A percentile compares a stretch with the other conserved stretches of the same genome.
phyloP scores from a whole-genome alignment of 1,140 invertebrate species.

The Drosophila tropicalis region DNA sequence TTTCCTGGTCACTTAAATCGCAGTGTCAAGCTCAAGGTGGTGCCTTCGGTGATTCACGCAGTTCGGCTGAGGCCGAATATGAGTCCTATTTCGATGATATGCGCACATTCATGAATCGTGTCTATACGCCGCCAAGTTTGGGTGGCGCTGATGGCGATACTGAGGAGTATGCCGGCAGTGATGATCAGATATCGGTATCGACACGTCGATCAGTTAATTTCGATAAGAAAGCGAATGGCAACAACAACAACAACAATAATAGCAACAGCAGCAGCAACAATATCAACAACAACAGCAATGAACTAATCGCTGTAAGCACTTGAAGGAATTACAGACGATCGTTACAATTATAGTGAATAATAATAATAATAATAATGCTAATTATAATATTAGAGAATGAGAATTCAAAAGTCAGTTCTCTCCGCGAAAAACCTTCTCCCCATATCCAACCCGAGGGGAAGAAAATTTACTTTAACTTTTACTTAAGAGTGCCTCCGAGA shows the following conservation, averaged over 20 bases:
- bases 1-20: constrained; percentile 49
- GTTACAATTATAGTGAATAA: constrained; percentile 10
- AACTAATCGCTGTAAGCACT: constrained; percentile 58
- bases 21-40: constrained; percentile 88
- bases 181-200: constrained; percentile 70
- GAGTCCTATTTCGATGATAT: constrained; percentile 96
- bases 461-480: constrained; percentile 72
- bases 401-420: not conserved
- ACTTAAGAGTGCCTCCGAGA: constrained; percentile 80
- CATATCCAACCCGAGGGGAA: not conserved
- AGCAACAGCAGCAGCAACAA: constrained; percentile 40
- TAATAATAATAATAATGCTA: constrained; percentile 11
- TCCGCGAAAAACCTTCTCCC: too few species aligned
- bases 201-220: constrained; percentile 57
- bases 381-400: constrained; percentile 12
- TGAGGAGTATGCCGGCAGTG: constrained; percentile 77
- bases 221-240: constrained; percentile 59
- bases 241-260: constrained; percentile 46
- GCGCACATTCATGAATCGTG: constrained; percentile 93
- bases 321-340: constrained; percentile 21
- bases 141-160: constrained; percentile 71
- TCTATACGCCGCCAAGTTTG: constrained; percentile 83
- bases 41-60: constrained; percentile 89
- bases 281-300: constrained; percentile 15
- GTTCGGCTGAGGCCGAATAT: constrained; percentile 89